Conservation (phyloP, 2,888 invertebrate species). For the Gisinianus flammeolus region DNA sequence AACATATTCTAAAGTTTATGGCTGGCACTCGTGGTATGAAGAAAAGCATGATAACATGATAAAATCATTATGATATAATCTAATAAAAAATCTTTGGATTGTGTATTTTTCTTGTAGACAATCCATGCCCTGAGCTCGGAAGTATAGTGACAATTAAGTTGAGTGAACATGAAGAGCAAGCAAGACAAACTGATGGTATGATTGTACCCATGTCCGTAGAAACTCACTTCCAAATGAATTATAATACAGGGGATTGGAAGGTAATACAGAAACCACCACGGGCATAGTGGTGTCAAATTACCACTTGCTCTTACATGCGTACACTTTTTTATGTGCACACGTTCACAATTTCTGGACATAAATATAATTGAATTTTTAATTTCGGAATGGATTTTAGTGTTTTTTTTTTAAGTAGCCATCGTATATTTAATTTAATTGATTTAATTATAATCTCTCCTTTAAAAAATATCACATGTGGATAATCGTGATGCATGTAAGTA, state of each 20-base stretch:
- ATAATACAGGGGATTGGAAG: constrained; percentile 97
- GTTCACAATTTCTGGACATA: no score
- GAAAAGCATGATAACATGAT: no score
- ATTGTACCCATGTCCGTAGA: constrained; percentile 81
- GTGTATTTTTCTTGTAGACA: constrained; percentile 71
- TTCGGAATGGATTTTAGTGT: no score
- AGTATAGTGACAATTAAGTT: constrained; percentile 95
- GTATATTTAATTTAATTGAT: no score
- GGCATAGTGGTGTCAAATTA: no score
- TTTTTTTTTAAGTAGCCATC: no score
- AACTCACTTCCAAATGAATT: constrained; percentile 98
- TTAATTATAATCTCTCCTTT: no score
- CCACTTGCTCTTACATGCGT: no score
- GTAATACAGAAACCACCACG: constrained; percentile 90
- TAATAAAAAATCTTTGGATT: not conserved
- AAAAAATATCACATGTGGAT: no score
- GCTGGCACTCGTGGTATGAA: constrained; percentile 87
- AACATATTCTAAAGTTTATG: constrained; percentile 97
- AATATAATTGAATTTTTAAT: no score
- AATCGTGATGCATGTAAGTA: no score
- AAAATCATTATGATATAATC: not conserved
- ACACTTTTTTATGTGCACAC: no score
- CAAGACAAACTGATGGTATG: constrained; percentile 83
- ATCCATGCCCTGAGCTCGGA: constrained; percentile 96
- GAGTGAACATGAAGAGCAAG: constrained; percentile 88